Evolutionary conservation across 1,140 invertebrate species (phyloP), one percentile per base, ranked within the genome.

Genomic region (Bombus impatiens): DNA sequence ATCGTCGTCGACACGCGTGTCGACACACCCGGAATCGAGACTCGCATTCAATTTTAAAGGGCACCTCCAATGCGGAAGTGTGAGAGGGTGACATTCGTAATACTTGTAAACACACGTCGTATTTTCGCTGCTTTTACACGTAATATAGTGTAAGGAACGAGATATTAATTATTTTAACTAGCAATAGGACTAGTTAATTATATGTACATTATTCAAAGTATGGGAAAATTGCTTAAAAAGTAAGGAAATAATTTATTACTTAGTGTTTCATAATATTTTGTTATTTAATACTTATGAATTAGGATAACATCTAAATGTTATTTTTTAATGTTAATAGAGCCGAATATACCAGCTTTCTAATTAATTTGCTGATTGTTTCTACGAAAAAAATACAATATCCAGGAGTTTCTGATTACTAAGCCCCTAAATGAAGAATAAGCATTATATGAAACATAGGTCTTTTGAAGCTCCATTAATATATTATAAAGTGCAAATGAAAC

Each of bases 11-110:
- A 68, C 67, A 37, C 35, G 67, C 67, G 35, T 68, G 57, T 81
- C 88, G 86, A 93, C 93, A 92, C 92, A 91, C 91, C 89, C 78
- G 93, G 90, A 94, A 93, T 93, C 90, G 93, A 93, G 89, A 78
- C 86, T 72, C 37, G 76, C 89, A 90, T 93, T 92, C 89, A 93
- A 92, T 91, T 93, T 93, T 92, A 92, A 93, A 90, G 35, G 65
- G 68, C 67, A n/a, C 57, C 65, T 65, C 59, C 44, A 40, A 67
- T 82, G 74, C 78, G 47, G 42, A 76, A 90, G 67, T 84, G 72
- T 40, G 40, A 82, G 59, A 90, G 88, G 57, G 84, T 87, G 75
- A 87, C 74, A 42, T 82, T 65, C 78, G 22, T 47, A 28, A 53
- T 10, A 9, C 32, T 9, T n/a, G 65, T n/a, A 28, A 70, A 72